Evolutionary conservation across 2,888 invertebrate species (phyloP).

Genomic region (Sipunculus nudus): DNA sequence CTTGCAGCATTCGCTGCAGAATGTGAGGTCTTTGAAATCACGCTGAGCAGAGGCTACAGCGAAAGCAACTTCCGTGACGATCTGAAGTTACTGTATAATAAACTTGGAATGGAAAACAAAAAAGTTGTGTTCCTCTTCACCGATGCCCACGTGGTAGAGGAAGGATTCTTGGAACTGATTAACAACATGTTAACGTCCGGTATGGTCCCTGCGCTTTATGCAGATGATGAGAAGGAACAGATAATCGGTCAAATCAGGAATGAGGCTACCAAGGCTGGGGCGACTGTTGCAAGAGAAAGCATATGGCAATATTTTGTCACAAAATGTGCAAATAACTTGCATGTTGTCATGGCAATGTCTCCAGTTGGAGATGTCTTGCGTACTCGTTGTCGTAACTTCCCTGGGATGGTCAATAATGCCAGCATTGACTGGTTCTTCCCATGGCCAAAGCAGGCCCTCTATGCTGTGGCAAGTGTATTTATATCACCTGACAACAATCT

Average conservation of each 20-base stretch:
- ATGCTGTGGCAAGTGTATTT: constrained; percentile 86
- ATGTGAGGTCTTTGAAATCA: constrained; percentile 82
- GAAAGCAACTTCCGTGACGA: constrained; percentile 87
- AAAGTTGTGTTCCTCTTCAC: constrained; percentile 85
- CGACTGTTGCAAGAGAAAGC: constrained; percentile 79
- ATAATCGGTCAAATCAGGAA: constrained; percentile 78
- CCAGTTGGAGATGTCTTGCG: constrained; percentile 83
- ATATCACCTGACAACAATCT: constrained; percentile 77
- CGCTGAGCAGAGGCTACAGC: constrained; percentile 84
- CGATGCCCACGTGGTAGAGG: constrained; percentile 76
- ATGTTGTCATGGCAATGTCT: constrained; percentile 91
- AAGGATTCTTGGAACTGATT: constrained; percentile 83
- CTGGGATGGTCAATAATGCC: constrained; percentile 85
- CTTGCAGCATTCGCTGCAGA: constrained; percentile 86
- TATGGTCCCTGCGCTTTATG: constrained; percentile 85
- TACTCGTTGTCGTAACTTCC: constrained; percentile 88
- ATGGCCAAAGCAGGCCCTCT: constrained; percentile 89
- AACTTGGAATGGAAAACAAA: constrained; percentile 82
- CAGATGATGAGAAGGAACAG: constrained; percentile 87
- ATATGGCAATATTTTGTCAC: constrained; percentile 87
- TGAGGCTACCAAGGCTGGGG: constrained; percentile 77
- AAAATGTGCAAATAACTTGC: constrained; percentile 83
- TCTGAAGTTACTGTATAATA: constrained; percentile 80
- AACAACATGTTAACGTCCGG: constrained; percentile 92
- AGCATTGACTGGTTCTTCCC: constrained; percentile 94